A percentile compares a stretch with the other conserved stretches of the same genome.
Conservation (phyloP, 2,888 invertebrate species). For the Brachylomia viminalis region DNA sequence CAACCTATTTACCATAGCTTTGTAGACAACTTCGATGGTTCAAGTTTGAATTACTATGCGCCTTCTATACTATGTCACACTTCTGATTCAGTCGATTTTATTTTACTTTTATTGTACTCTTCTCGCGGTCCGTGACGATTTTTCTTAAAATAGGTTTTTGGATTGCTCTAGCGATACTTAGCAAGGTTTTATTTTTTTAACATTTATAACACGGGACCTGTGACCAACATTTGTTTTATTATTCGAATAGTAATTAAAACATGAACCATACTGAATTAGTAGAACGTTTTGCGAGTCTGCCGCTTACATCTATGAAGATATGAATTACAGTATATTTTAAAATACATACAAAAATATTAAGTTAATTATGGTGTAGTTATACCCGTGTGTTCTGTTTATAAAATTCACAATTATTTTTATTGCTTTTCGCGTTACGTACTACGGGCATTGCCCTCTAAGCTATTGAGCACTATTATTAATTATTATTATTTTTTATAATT, state of each 20-base stretch:
- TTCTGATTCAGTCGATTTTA: constrained; percentile 33
- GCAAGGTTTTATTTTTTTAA: constrained; percentile 44
- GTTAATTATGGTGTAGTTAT: constrained; percentile 77
- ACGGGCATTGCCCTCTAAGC: constrained; percentile 78
- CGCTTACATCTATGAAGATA: constrained; percentile 89
- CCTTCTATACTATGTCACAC: constrained; percentile 35
- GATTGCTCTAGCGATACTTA: constrained; percentile 62
- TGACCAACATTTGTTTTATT: constrained; percentile 39
- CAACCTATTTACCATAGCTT: constrained; percentile 77
- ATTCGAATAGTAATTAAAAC: constrained; percentile 54
- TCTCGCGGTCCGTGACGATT: constrained; percentile 30
- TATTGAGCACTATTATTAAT: constrained; percentile 89
- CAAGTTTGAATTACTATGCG: constrained; percentile 68
- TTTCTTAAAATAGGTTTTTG: constrained; percentile 52
- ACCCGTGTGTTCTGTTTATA: constrained; percentile 81
- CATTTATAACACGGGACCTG: constrained; percentile 41
- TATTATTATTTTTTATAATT: constrained; percentile 80
- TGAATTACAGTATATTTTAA: constrained; percentile 89
- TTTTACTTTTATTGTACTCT: constrained; percentile 11
- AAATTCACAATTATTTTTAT: constrained; percentile 87
- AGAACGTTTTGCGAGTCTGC: constrained; percentile 85
- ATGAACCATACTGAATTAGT: constrained; percentile 74
- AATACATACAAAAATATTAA: constrained; percentile 90
- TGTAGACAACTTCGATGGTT: constrained; percentile 75
- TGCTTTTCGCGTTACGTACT: constrained; percentile 84